phyloP scores from a whole-genome alignment of 1,140 invertebrate species.

The Zaprionus lachaisei region DNA sequence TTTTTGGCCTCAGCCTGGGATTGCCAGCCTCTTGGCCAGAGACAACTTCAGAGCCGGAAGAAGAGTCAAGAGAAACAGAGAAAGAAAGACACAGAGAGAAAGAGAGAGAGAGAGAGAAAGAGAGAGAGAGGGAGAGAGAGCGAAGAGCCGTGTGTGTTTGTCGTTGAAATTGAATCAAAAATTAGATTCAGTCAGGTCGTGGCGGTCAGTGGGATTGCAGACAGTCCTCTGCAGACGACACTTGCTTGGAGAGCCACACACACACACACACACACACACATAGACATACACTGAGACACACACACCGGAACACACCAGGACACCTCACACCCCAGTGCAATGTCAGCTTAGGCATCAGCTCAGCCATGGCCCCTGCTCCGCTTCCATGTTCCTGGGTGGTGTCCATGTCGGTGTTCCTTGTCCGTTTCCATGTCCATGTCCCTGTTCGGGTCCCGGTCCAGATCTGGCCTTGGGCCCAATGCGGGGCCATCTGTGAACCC shows the following conservation, averaged over 20 bases:
- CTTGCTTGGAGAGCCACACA: constrained; percentile 2
- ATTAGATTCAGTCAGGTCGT: constrained; percentile 49
- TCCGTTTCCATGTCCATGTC: neutral
- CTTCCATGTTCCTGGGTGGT: neutral
- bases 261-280: constrained; percentile 10
- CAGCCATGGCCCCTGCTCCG: constrained; percentile 9
- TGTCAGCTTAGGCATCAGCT: constrained; percentile 41
- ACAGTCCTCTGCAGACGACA: constrained; percentile 4
- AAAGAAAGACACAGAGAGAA: neutral
- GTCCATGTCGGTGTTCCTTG: neutral
- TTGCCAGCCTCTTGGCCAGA: neutral
- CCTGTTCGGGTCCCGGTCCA: neutral
- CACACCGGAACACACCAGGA: constrained; percentile 1
- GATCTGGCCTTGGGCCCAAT: neutral
- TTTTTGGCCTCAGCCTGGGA: neutral
- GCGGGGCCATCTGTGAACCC: constrained; percentile 63
- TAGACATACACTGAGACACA: constrained; percentile 7
- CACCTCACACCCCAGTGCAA: constrained; percentile 13
- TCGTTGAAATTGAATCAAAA: constrained; percentile 71
- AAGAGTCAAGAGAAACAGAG: neutral
- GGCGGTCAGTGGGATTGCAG: constrained; percentile 27
- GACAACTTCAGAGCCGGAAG: neutral
- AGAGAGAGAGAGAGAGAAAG: neutral
- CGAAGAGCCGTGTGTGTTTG: constrained; percentile 54
- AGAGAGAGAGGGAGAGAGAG: neutral